phyloP scores from a whole-genome alignment of 2,113 vertebrate genomes.

The Calidris pugnax region DNA sequence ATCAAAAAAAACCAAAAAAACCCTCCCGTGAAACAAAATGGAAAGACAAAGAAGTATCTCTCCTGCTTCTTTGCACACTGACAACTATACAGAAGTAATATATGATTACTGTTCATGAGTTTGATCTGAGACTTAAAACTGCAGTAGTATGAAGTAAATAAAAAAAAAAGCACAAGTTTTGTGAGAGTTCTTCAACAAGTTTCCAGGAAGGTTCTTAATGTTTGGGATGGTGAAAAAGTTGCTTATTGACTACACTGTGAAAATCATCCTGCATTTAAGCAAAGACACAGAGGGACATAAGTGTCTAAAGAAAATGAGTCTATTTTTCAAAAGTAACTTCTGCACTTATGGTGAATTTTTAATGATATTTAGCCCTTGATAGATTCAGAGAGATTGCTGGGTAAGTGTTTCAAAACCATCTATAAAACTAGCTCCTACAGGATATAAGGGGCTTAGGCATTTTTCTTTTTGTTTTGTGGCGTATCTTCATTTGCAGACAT shows the following conservation, averaged over 20 bases:
- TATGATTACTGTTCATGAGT: neutral
- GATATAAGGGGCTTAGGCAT: neutral
- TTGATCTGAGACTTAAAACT: neutral
- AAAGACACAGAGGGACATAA: neutral
- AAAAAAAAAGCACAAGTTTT: neutral
- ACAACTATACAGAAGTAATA: neutral
- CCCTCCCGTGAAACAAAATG: neutral
- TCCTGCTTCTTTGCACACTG: neutral
- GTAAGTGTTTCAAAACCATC: neutral
- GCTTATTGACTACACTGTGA: neutral
- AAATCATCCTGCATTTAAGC: neutral
- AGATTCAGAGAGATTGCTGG: neutral
- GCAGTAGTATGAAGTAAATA: neutral
- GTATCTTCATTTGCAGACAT: neutral
- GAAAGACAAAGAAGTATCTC: neutral
- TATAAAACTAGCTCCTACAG: neutral
- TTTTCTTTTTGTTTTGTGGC: neutral
- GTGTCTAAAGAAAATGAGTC: neutral
- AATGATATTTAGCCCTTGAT: neutral
- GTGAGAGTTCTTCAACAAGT: neutral
- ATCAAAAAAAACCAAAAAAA: neutral
- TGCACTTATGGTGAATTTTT: neutral
- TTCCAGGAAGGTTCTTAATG: neutral
- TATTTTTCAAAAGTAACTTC: neutral
- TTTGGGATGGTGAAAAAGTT: neutral